Evolutionary conservation across 2,113 vertebrate genomes (phyloP).

Genomic region (Pundamilia nyererei): DNA sequence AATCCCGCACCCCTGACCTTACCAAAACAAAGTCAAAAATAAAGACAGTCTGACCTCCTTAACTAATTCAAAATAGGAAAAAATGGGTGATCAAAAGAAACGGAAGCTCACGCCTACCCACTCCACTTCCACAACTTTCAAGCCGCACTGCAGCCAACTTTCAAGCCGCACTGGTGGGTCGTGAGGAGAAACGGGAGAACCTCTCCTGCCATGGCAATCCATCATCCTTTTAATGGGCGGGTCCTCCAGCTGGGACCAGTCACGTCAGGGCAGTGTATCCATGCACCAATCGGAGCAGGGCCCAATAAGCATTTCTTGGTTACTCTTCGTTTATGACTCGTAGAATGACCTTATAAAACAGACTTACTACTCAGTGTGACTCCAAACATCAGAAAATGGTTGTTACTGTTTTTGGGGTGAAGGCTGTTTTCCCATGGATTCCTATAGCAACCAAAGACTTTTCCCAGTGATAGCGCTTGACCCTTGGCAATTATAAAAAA

Average conservation of each 20-base stretch:
- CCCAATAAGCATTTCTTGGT: background rate
- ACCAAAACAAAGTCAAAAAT: background rate
- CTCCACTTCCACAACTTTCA: background rate
- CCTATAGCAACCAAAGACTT: background rate
- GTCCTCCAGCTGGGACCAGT: background rate
- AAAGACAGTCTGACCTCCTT: background rate
- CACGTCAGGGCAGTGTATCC: background rate
- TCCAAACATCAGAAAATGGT: background rate
- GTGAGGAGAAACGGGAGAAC: background rate
- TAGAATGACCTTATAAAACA: background rate
- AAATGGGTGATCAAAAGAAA: background rate
- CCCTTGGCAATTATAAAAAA: background rate
- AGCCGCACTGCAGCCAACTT: background rate
- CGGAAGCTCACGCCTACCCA: background rate
- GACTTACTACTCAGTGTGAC: background rate
- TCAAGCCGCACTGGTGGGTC: background rate
- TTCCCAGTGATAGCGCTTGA: fast-evolving
- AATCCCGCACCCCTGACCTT: background rate
- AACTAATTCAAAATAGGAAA: background rate
- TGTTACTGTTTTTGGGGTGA: background rate
- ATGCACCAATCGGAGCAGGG: background rate
- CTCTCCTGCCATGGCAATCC: background rate
- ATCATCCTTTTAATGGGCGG: background rate
- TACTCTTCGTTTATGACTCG: background rate
- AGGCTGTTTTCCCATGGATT: background rate